A percentile compares a stretch with the other conserved stretches of the same genome.
Evolutionary conservation across 2,888 invertebrate genomes (phyloP).

Genomic region (Ophion ventricosus): DNA sequence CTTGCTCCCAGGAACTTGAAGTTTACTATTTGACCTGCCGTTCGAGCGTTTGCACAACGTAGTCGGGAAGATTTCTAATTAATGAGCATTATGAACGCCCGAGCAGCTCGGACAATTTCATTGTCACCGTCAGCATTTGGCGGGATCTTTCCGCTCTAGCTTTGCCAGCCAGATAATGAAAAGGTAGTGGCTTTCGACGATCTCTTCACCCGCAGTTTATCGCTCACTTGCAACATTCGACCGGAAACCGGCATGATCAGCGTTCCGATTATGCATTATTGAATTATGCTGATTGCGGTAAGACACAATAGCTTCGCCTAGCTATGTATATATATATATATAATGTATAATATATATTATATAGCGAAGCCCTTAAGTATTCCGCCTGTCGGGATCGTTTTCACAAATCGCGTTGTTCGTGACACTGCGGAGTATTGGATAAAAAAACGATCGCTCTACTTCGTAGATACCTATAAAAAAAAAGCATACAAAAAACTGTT

Average conservation of each 20-base stretch:
- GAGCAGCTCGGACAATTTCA: slow-evolving; percentile 41
- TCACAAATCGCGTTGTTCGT: background rate
- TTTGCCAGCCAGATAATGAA: slow-evolving; percentile 24
- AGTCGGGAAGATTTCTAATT: slow-evolving; percentile 46
- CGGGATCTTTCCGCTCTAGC: slow-evolving; percentile 50
- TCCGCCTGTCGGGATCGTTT: background rate
- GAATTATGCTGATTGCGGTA: slow-evolving; percentile 35
- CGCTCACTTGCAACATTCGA: slow-evolving; percentile 9
- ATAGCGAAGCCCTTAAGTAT: slow-evolving; percentile 6
- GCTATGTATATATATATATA: background rate
- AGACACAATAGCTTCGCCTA: background rate
- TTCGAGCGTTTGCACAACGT: background rate
- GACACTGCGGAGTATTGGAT: background rate
- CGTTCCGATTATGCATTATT: slow-evolving; percentile 30
- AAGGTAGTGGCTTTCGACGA: slow-evolving; percentile 1
- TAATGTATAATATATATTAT: background rate
- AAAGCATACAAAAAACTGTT: background rate
- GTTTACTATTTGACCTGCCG: slow-evolving; percentile 6
- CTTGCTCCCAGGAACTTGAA: background rate
- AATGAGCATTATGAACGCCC: slow-evolving; percentile 36
- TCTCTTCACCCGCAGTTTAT: slow-evolving; percentile 1
- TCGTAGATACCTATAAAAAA: background rate
- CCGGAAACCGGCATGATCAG: slow-evolving; percentile 21
- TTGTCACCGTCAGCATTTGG: slow-evolving; percentile 62
- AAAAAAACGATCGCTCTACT: background rate